These are phyloP conservation scores for Drosophila neocordata DNA, from an alignment of 1,140 invertebrate species.

Conservation along the genomic window DNA sequence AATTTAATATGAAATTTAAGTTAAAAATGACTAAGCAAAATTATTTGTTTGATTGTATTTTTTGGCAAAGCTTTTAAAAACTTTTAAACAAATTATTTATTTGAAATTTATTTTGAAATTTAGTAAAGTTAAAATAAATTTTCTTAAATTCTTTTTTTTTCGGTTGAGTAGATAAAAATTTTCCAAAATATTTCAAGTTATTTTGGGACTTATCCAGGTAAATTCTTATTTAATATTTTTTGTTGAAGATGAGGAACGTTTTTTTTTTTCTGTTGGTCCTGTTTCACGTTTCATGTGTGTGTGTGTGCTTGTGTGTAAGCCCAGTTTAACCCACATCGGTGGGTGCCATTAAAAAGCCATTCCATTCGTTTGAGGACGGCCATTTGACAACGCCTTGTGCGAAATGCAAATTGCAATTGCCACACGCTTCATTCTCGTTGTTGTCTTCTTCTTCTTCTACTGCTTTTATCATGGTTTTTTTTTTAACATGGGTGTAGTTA, in stretches of 20 bases:
- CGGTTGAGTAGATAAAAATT: too few species aligned
- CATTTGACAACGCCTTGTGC: constrained; percentile 71
- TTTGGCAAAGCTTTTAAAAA: too few species aligned
- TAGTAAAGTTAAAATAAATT: too few species aligned
- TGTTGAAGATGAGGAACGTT: neutral
- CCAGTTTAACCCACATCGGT: constrained; percentile 65
- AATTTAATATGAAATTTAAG: too few species aligned
- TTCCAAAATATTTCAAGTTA: too few species aligned
- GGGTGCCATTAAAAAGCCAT: constrained; percentile 57
- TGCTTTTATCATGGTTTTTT: neutral
- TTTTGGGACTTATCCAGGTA: too few species aligned
- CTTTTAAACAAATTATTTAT: too few species aligned
- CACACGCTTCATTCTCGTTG: constrained; percentile 28
- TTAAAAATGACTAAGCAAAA: too few species aligned
- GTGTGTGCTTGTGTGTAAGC: constrained; percentile 46
- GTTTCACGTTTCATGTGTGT: constrained; percentile 16
- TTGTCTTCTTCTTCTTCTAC: neutral
- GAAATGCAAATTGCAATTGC: constrained; percentile 69
- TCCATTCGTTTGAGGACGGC: constrained; percentile 36
- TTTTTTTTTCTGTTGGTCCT: neutral
- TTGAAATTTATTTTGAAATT: too few species aligned
- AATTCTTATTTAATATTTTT: too few species aligned
- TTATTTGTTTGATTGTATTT: too few species aligned
- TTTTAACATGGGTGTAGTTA: neutral
- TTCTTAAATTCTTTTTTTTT: too few species aligned